Conservation (phyloP, 2,888 invertebrate genomes). For the Oligia latruncula region DNA sequence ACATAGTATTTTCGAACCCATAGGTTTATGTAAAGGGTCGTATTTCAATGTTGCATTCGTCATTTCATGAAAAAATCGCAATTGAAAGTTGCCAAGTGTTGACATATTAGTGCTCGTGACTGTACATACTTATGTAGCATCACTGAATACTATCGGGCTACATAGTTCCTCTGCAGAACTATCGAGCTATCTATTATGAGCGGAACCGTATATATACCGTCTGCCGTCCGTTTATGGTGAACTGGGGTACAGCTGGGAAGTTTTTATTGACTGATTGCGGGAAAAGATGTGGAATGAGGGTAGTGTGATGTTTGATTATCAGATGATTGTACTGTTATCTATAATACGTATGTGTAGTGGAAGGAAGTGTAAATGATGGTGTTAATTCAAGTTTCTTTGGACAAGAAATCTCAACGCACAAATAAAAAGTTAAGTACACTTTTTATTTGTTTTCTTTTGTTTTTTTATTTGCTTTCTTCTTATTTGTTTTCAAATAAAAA, state of each 20-base stretch:
- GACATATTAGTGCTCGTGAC: too few species aligned
- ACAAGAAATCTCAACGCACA: not conserved
- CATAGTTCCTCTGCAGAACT: not conserved
- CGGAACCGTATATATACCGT: conserved; percentile 56
- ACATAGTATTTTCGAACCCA: too few species aligned
- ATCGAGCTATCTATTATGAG: conserved; percentile 61
- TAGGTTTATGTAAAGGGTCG: too few species aligned
- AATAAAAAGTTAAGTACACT: too few species aligned
- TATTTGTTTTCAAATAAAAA: too few species aligned
- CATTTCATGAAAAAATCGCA: too few species aligned
- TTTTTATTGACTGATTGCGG: conserved; percentile 67
- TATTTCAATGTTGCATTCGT: too few species aligned
- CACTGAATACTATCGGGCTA: not conserved
- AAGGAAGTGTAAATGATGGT: not conserved
- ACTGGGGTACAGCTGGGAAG: conserved; percentile 62
- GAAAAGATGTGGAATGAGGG: conserved; percentile 32
- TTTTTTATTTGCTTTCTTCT: too few species aligned
- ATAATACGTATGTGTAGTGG: not conserved
- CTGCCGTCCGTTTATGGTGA: conserved; percentile 64
- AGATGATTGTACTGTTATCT: conserved; percentile 15
- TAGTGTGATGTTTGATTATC: conserved; percentile 9
- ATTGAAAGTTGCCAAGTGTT: too few species aligned
- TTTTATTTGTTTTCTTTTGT: too few species aligned
- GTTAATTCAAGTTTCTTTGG: not conserved
- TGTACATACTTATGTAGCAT: not conserved